phyloP scores from a whole-genome alignment of 2,888 invertebrate genomes.

The Scrobipalpa atriplicella region DNA sequence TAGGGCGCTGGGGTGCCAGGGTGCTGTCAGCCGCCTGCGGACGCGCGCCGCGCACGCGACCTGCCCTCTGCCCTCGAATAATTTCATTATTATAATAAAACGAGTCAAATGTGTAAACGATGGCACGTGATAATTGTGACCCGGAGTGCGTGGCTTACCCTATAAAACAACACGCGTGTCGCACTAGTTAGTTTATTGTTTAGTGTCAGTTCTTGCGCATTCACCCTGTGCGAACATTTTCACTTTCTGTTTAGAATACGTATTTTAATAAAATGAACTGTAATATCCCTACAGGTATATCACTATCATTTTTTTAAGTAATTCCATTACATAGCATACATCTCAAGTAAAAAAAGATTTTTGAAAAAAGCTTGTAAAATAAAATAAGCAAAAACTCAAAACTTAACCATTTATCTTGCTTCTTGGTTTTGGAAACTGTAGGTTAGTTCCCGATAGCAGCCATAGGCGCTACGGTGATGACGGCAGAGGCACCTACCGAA shows the following conservation, averaged over 20 bases:
- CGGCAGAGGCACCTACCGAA: conserved; percentile 44
- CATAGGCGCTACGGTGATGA: neutral
- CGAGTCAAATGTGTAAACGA: conserved; percentile 76
- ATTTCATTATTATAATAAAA: conserved; percentile 80
- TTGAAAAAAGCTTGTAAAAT: too few species aligned
- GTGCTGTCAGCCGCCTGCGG: conserved; percentile 27
- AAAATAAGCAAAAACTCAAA: too few species aligned
- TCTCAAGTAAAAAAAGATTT: too few species aligned
- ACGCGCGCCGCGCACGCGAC: conserved; percentile 63
- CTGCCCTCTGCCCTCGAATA: conserved; percentile 59
- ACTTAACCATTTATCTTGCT: too few species aligned
- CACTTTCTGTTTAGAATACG: too few species aligned
- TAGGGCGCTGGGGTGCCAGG: conserved; percentile 41
- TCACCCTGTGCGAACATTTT: too few species aligned
- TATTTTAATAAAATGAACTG: too few species aligned
- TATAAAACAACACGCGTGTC: neutral
- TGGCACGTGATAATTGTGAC: conserved; percentile 65
- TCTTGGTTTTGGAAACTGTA: too few species aligned
- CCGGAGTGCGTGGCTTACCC: conserved; percentile 37
- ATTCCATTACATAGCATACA: too few species aligned
- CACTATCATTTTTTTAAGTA: too few species aligned
- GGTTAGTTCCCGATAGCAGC: neutral
- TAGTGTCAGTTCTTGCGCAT: neutral
- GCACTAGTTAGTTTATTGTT: neutral
- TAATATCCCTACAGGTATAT: too few species aligned